These are phyloP conservation scores for Ferrisia virgata DNA, from an alignment of 2,888 invertebrate species.

Conservation along the genomic window DNA sequence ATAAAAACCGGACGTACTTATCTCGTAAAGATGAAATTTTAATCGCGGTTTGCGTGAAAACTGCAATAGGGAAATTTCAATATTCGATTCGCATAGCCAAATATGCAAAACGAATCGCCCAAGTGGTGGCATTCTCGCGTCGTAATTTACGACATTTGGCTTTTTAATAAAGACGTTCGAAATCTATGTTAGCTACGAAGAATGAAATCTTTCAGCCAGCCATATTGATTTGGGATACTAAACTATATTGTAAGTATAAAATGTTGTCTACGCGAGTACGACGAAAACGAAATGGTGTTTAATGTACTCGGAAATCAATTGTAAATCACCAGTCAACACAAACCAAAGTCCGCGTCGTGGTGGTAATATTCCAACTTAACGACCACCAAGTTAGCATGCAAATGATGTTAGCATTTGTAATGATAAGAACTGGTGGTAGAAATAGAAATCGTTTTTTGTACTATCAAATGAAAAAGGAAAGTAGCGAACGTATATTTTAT, in stretches of 20 bases:
- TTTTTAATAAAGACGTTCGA: not conserved
- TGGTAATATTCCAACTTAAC: not conserved
- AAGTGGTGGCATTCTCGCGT: not conserved
- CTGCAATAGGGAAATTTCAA: not conserved
- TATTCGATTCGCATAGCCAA: conserved; percentile 1
- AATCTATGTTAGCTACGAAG: not conserved
- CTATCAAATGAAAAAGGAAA: not conserved
- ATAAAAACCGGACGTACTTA: not conserved
- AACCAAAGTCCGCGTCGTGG: not conserved
- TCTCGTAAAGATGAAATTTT: not conserved
- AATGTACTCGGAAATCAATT: conserved; percentile 15
- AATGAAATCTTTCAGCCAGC: not conserved
- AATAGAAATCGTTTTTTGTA: not conserved
- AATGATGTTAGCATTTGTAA: not conserved
- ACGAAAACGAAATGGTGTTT: not conserved
- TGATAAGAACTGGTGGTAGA: not conserved
- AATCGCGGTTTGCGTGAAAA: not conserved
- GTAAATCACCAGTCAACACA: not conserved
- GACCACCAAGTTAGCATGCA: not conserved
- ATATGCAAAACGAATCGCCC: not conserved
- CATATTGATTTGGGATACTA: not conserved
- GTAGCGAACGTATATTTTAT: not conserved
- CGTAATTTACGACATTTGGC: conserved; percentile 10
- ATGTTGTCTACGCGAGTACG: not conserved
- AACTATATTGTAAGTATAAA: not conserved